phyloP scores from a whole-genome alignment of 2,113 vertebrate genomes.

The Chionis minor region DNA sequence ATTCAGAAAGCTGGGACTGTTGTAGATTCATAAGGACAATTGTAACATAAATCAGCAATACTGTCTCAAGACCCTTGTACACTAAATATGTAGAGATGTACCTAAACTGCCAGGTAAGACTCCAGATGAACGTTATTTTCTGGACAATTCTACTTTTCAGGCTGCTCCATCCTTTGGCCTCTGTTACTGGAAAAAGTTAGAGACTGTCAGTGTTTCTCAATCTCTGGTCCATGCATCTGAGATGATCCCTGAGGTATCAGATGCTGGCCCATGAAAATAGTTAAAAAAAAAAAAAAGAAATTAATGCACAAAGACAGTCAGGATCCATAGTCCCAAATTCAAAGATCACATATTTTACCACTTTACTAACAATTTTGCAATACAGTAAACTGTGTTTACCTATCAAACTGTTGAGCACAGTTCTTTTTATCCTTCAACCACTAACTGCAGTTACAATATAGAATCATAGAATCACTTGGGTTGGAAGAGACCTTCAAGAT shows the following conservation, averaged over 20 bases:
- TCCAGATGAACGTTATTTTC: background rate
- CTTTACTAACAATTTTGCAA: background rate
- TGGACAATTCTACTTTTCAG: background rate
- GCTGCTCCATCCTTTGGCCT: background rate
- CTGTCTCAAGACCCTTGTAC: background rate
- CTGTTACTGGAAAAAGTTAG: background rate
- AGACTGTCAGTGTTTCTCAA: background rate
- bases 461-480: background rate
- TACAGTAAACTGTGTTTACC: background rate
- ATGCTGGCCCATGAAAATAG: background rate
- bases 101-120: background rate
- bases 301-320: background rate
- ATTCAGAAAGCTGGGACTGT: background rate
- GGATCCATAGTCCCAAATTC: background rate
- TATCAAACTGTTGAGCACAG: background rate
- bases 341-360: background rate
- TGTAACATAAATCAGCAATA: background rate
- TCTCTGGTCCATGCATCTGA: accelerated
- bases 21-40: background rate
- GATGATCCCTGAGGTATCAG: background rate
- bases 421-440: background rate
- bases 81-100: background rate
- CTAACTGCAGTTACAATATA: background rate
- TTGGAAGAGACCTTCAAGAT: too few species aligned
- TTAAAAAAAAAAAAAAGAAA: background rate